Conservation (phyloP, 2,113 vertebrate genomes). For the Connochaetes taurinus region DNA sequence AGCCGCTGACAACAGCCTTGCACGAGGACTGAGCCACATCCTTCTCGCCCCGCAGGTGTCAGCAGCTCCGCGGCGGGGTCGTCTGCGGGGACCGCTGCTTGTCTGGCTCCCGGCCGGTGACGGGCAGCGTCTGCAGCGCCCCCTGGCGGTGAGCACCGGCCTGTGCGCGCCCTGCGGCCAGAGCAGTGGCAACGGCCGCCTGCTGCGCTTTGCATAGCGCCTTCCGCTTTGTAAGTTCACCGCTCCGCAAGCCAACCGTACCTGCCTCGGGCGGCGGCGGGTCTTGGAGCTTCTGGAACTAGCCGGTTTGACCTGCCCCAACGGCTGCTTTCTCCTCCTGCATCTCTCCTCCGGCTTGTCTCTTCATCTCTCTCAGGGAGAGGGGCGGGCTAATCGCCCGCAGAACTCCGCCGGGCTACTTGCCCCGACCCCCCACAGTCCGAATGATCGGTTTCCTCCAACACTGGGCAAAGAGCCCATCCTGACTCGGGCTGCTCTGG, state of each 20-base stretch:
- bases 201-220: background rate
- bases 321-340: background rate
- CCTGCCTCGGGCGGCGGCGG: rapidly evolving
- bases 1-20: rapidly evolving
- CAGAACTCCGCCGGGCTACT: background rate
- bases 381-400: background rate
- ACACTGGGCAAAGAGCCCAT: background rate
- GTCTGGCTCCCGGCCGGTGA: background rate
- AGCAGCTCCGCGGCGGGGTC: conserved; percentile 21
- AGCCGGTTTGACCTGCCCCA: background rate
- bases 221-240: background rate
- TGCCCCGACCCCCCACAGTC: background rate
- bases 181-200: background rate
- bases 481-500: background rate
- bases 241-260: rapidly evolving
- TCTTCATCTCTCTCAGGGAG: background rate
- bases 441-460: background rate
- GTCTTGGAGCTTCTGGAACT: background rate
- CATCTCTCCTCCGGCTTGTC: no score
- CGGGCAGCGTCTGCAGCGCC: background rate
- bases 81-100: background rate
- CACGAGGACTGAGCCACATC: background rate
- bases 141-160: background rate
- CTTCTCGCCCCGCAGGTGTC: background rate
- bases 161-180: background rate